Evolutionary conservation across 2,888 invertebrate species (phyloP).

Genomic region (Cephonodes hylas): DNA sequence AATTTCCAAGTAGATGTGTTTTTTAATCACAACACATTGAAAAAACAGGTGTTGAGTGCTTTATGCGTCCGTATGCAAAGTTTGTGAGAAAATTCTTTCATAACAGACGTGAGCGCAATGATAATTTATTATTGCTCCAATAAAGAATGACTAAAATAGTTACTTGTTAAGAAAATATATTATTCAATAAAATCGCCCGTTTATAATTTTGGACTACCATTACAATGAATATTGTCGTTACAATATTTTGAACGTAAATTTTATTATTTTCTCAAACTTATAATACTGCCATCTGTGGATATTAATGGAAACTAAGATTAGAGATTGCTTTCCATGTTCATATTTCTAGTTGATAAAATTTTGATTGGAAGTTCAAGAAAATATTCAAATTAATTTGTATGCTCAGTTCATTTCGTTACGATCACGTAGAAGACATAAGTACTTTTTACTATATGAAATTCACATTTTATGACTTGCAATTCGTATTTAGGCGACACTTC

Average conservation of each 20-base stretch:
- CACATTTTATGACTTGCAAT: neutral
- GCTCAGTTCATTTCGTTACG: no score
- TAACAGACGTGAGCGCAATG: slow-evolving; percentile 14
- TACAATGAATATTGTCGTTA: no score
- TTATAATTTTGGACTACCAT: neutral
- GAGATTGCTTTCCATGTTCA: neutral
- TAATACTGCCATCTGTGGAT: neutral
- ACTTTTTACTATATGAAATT: neutral
- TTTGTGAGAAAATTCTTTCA: slow-evolving; percentile 45
- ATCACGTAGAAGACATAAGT: no score
- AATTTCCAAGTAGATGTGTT: slow-evolving; percentile 33
- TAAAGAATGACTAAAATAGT: neutral
- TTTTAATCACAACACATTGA: slow-evolving; percentile 28
- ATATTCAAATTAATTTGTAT: no score
- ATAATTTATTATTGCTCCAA: slow-evolving; percentile 11
- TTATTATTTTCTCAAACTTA: neutral
- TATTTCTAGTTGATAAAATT: neutral
- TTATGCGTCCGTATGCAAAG: slow-evolving; percentile 49
- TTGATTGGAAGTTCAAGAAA: no score
- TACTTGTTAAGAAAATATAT: no score
- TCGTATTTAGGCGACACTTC: neutral
- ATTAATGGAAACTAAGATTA: neutral
- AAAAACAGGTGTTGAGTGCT: slow-evolving; percentile 43
- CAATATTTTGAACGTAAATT: neutral
- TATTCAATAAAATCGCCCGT: neutral